Conservation (phyloP, 2,113 vertebrate genomes). For the Heteronetta atricapilla region DNA sequence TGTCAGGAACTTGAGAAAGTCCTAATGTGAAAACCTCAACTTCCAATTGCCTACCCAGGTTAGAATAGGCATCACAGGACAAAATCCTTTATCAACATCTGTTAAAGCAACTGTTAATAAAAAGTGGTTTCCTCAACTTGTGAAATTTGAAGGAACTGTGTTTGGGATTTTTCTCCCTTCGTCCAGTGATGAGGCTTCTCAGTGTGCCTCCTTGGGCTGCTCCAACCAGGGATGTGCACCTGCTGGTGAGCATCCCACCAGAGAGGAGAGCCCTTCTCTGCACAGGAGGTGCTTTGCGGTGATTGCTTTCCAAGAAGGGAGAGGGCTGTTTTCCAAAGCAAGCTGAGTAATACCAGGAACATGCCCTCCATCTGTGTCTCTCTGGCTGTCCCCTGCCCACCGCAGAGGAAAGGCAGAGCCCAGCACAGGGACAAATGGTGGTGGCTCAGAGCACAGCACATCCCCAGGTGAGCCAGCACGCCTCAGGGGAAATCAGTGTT, state of each 20-base stretch:
- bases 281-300: neutral
- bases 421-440: accelerated
- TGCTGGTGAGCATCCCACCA: neutral
- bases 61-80: neutral
- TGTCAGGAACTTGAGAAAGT: neutral
- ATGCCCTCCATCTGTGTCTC: neutral
- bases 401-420: accelerated
- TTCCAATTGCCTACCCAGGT: neutral
- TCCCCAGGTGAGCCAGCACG: neutral
- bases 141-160: conserved; percentile 18
- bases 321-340: neutral
- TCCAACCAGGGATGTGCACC: neutral
- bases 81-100: conserved; percentile 24
- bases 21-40: neutral
- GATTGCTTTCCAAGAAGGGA: neutral
- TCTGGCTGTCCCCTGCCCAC: accelerated
- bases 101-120: conserved; percentile 42
- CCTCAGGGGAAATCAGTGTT: neutral
- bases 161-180: neutral
- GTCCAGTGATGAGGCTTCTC: neutral
- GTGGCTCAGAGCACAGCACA: accelerated
- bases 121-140: conserved; percentile 27
- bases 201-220: neutral
- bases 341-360: neutral
- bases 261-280: neutral